Conservation (phyloP, 2,888 invertebrate genomes). For the Lysandra coridon region DNA sequence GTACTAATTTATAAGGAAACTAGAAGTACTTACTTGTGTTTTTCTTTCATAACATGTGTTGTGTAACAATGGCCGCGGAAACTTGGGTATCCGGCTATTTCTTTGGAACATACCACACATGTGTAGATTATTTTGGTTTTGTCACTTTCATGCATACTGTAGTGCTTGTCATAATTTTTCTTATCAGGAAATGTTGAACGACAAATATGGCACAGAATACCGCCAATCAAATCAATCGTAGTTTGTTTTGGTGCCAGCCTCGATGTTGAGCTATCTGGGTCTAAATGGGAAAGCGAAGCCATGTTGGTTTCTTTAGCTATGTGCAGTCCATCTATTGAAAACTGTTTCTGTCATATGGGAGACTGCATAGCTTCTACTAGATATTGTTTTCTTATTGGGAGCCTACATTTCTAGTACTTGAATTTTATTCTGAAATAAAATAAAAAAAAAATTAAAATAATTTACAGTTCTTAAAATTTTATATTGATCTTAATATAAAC, state of each 20-base stretch:
- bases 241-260: conserved; percentile 53
- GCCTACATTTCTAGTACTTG: conserved; percentile 64
- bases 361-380: conserved; percentile 55
- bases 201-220: conserved; percentile 81
- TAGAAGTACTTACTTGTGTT: conserved; percentile 70
- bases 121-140: conserved; percentile 69
- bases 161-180: conserved; percentile 78
- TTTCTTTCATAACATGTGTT: conserved; percentile 76
- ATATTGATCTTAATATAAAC: no score
- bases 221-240: conserved; percentile 70
- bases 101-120: conserved; percentile 79
- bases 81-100: conserved; percentile 75
- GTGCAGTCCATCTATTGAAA: conserved; percentile 68
- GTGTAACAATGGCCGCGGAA: conserved; percentile 82
- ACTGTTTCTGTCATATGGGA: conserved; percentile 59
- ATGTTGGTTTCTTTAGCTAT: conserved; percentile 51
- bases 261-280: conserved; percentile 40
- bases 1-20: not conserved
- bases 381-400: conserved; percentile 53
- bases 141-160: conserved; percentile 59
- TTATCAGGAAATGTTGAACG: conserved; percentile 72
- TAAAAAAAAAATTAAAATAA: not conserved
- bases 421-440: conserved; percentile 55
- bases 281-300: conserved; percentile 51
- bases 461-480: not conserved